Evolutionary conservation across 2,113 vertebrate species (phyloP).

Genomic region (Hyperopisus bebe): DNA sequence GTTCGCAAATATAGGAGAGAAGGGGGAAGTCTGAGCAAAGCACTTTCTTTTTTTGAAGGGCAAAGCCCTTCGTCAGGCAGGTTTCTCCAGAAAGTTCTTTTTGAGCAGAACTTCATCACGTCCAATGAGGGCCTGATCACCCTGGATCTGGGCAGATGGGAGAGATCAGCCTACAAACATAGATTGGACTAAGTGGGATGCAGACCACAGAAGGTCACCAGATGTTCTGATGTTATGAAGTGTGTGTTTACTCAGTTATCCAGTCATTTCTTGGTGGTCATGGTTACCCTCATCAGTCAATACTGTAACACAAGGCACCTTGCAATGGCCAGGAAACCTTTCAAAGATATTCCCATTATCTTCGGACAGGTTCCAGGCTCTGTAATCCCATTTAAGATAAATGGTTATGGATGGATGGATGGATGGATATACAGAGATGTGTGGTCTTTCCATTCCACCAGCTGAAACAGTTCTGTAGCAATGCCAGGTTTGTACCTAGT

Average conservation of each 20-base stretch:
- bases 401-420: not conserved
- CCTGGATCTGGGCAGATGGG: not conserved
- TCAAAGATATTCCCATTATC: not conserved
- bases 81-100: not conserved
- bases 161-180: not conserved
- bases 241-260: not conserved
- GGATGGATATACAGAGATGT: not conserved
- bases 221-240: not conserved
- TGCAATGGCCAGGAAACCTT: not conserved
- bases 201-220: not conserved
- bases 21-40: conserved; percentile 50
- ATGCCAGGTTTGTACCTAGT: not conserved
- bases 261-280: not conserved
- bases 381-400: no score
- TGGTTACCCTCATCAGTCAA: not conserved
- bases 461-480: not conserved
- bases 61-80: conserved; percentile 32
- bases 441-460: not conserved
- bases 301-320: not conserved
- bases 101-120: not conserved
- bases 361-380: not conserved
- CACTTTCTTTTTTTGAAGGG: conserved; percentile 45
- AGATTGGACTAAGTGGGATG: not conserved
- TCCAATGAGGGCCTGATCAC: not conserved
- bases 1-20: conserved; percentile 47